phyloP scores from a whole-genome alignment of 2,888 invertebrate species.

The Sminthurinus aureus region DNA sequence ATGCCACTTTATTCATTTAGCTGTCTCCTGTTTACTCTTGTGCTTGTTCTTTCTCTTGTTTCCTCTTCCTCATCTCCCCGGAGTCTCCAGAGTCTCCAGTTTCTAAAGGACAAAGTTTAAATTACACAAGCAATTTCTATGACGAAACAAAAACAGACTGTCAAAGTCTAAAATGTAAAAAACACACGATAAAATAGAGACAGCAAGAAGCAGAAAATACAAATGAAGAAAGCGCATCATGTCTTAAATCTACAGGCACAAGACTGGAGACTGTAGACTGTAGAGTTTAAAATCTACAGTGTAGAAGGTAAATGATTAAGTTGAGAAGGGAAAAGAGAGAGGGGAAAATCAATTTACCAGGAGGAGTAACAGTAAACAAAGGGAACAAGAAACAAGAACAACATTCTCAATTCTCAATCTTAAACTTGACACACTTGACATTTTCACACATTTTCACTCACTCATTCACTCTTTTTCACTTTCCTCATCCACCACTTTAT shows the following conservation, averaged over 20 bases:
- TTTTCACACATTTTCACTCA: not conserved
- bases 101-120: not conserved
- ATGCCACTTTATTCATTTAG: conserved; percentile 10
- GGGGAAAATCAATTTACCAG: not conserved
- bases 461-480: not conserved
- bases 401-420: not conserved
- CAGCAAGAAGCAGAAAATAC: not conserved
- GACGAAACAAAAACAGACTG: not conserved
- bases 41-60: not conserved
- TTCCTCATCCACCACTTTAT: too few relatives aligned
- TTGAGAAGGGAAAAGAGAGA: not conserved
- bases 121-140: not conserved
- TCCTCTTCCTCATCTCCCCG: not conserved
- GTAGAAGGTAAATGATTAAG: not conserved
- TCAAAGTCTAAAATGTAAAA: not conserved
- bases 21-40: not conserved
- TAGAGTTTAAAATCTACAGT: not conserved
- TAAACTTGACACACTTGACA: not conserved
- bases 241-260: not conserved
- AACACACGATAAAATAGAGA: not conserved
- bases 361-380: not conserved
- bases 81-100: not conserved
- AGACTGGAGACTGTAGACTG: too few relatives aligned
- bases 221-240: not conserved
- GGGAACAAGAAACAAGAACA: not conserved